These are phyloP conservation scores for Cotesia glomerata DNA, from an alignment of 1,140 invertebrate species.

Conservation along the genomic window DNA sequence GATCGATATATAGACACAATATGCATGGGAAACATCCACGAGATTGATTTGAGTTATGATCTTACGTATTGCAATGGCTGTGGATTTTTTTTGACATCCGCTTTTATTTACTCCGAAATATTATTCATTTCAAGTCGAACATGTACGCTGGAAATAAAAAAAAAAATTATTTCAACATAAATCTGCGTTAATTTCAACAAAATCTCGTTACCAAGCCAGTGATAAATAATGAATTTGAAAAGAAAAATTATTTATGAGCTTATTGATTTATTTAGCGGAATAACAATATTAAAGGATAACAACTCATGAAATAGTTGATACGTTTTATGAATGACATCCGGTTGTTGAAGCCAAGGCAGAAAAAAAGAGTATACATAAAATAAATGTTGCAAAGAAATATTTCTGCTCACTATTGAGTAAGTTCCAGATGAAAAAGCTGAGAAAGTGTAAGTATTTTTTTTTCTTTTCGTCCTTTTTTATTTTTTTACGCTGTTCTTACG, in stretches of 20 bases:
- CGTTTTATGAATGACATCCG: conserved; percentile 2
- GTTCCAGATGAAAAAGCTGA: conserved; percentile 3
- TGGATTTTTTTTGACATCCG: background rate
- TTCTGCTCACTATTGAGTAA: conserved; percentile 1
- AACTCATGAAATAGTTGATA: background rate
- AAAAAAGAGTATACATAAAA: background rate
- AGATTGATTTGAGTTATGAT: no score
- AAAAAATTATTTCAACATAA: no score
- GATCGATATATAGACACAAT: no score
- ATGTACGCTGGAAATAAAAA: no score
- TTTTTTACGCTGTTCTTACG: background rate
- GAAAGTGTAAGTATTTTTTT: conserved; percentile 4
- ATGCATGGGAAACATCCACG: no score
- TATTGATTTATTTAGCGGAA: no score
- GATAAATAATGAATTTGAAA: background rate
- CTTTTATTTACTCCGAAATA: no score
- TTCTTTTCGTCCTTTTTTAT: background rate
- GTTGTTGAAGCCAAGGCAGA: background rate
- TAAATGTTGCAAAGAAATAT: background rate
- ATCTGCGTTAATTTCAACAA: no score
- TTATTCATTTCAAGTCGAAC: no score
- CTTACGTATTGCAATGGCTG: background rate
- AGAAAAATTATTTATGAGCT: background rate
- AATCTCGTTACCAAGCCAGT: no score
- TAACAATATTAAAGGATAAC: background rate